phyloP scores from a whole-genome alignment of 1,140 invertebrate species.

The Thrips palmi region DNA sequence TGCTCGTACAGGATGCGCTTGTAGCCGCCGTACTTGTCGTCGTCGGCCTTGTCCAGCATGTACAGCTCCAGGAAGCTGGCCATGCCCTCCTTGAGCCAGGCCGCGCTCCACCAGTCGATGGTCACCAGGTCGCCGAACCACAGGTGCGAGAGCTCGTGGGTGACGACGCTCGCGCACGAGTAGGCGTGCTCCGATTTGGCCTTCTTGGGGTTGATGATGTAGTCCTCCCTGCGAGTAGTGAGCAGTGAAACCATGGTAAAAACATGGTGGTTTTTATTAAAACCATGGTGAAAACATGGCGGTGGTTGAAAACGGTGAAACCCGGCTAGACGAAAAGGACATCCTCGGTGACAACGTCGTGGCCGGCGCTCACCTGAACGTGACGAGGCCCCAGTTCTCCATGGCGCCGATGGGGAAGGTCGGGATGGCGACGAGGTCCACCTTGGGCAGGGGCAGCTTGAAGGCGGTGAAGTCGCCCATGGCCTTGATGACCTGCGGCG shows the following conservation, averaged over 20 bases:
- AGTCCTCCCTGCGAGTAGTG: constrained; percentile 10
- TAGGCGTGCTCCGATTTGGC: constrained; percentile 2
- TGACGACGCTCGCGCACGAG: constrained; percentile 23
- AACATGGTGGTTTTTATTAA: neutral
- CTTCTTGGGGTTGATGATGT: constrained; percentile 9
- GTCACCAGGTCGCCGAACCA: constrained; percentile 52
- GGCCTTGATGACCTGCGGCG: constrained; percentile 2
- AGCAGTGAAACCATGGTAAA: too few species aligned
- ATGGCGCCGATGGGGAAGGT: constrained; percentile 63
- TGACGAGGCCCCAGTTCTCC: constrained; percentile 75
- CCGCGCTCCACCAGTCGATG: constrained; percentile 43
- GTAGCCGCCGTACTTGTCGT: too few species aligned
- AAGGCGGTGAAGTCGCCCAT: constrained; percentile 5
- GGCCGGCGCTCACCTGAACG: constrained; percentile 30
- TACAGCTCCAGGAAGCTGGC: constrained; percentile 42
- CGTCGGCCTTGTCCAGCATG: too few species aligned
- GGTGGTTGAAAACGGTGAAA: neutral
- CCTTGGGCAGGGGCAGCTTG: constrained; percentile 21
- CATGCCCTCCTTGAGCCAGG: constrained; percentile 53
- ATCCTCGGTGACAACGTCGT: neutral
- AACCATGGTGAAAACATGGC: neutral
- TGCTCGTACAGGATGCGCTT: too few species aligned
- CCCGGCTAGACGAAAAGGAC: neutral
- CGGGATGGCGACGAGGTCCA: constrained; percentile 54
- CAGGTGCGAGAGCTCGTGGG: constrained; percentile 33